A percentile compares a stretch with the other conserved stretches of the same genome.
These are phyloP conservation scores for Vidua macroura DNA, from an alignment of 2,113 vertebrate genomes.

Conservation along the genomic window DNA sequence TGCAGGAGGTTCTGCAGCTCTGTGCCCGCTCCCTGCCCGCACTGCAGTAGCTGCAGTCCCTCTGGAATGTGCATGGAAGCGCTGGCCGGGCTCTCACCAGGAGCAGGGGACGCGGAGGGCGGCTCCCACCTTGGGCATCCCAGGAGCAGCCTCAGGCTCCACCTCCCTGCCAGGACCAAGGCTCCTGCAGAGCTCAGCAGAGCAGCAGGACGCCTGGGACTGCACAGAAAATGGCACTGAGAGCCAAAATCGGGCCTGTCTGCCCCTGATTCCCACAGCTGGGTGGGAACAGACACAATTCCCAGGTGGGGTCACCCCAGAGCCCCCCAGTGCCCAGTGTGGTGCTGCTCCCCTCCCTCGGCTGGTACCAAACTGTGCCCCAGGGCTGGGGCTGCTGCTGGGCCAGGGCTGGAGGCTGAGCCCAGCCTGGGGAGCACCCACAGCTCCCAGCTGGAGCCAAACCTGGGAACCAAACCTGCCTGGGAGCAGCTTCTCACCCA, in stretches of 20 bases:
- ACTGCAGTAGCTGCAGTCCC: neutral
- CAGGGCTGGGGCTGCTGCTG: neutral
- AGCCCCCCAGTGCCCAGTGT: neutral
- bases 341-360: neutral
- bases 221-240: neutral
- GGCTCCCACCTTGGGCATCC: neutral
- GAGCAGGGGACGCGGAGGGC: neutral
- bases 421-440: rapidly evolving
- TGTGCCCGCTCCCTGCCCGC: neutral
- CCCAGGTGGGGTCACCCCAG: neutral
- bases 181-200: neutral
- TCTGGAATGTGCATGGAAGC: rapidly evolving
- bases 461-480: neutral
- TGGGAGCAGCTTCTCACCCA: neutral
- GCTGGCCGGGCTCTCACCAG: neutral
- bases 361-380: neutral
- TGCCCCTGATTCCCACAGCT: neutral
- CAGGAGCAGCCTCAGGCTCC: neutral
- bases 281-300: neutral
- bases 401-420: neutral
- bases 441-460: neutral
- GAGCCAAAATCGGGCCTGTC: neutral
- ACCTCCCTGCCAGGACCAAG: neutral
- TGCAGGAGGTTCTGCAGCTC: neutral
- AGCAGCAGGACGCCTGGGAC: rapidly evolving